Conservation (phyloP, 2,888 invertebrate genomes). For the Eupithecia abbreviata region DNA sequence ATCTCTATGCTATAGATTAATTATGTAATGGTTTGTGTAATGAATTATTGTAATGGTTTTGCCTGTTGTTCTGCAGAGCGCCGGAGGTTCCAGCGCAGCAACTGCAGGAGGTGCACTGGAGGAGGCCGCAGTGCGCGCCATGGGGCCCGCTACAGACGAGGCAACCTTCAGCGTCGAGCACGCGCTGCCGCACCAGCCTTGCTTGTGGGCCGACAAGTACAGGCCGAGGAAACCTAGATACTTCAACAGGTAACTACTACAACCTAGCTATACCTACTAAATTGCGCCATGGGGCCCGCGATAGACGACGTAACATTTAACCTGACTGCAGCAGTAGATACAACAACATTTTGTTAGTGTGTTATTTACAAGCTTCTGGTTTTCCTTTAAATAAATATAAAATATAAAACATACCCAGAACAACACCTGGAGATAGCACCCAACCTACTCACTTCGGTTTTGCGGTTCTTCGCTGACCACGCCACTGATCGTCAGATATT, state of each 20-base stretch:
- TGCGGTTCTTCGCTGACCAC: too few species aligned
- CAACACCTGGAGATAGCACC: too few species aligned
- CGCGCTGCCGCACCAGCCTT: slow-evolving; percentile 92
- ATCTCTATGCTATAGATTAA: not conserved
- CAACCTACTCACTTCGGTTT: too few species aligned
- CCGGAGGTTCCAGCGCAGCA: slow-evolving; percentile 45
- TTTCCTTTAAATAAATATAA: too few species aligned
- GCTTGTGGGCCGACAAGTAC: slow-evolving; percentile 99
- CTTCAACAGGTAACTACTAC: slow-evolving; percentile 93
- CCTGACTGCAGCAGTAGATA: too few species aligned
- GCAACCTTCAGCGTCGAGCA: slow-evolving; percentile 96
- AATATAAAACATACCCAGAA: too few species aligned
- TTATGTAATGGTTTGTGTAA: not conserved
- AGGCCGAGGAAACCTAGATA: slow-evolving; percentile 98
- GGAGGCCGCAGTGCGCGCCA: slow-evolving; percentile 35
- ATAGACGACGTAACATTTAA: too few species aligned
- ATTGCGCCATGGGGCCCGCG: too few species aligned
- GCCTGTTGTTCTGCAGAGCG: slow-evolving; percentile 4
- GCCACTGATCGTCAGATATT: too few species aligned
- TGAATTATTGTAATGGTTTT: not conserved
- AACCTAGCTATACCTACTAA: too few species aligned
- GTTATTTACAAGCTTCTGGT: too few species aligned
- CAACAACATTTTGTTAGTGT: too few species aligned
- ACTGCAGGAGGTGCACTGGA: slow-evolving; percentile 25
- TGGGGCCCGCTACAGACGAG: slow-evolving; percentile 52